Evolutionary conservation across 1,140 invertebrate species (phyloP).

Genomic region (Sycobia sp.): DNA sequence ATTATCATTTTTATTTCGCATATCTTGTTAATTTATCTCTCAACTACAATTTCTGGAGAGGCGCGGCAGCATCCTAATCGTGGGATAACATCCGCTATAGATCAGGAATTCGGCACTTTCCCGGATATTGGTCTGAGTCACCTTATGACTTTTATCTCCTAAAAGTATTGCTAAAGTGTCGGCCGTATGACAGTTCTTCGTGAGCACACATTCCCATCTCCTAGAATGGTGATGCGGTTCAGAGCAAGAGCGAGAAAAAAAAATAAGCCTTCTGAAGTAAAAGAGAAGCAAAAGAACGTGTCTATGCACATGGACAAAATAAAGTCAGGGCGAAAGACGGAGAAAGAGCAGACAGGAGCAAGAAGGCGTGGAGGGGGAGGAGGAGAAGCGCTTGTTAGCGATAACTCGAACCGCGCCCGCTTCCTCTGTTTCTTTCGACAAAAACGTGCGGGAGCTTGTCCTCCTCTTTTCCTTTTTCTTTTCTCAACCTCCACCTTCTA

Average conservation of each 20-base stretch:
- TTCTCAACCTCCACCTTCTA: no score
- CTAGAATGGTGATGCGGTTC: no score
- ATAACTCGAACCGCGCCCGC: conserved; percentile 38
- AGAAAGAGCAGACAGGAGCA: conserved; percentile 1
- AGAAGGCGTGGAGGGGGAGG: no score
- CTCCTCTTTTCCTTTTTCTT: no score
- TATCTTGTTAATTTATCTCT: conserved; percentile 14
- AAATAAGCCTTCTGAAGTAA: no score
- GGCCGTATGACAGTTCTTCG: conserved; percentile 48
- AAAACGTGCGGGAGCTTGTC: no score
- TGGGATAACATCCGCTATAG: conserved; percentile 1
- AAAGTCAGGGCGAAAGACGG: neutral
- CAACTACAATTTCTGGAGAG: conserved; percentile 29
- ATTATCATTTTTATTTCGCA: conserved; percentile 9
- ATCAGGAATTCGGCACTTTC: conserved; percentile 33
- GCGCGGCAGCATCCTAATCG: conserved; percentile 1
- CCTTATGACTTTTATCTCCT: conserved; percentile 22
- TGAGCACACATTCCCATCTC: conserved; percentile 5
- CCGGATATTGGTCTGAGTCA: conserved; percentile 40
- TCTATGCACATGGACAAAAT: no score
- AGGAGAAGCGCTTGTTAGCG: conserved; percentile 47
- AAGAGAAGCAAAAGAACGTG: no score
- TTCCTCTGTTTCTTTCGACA: conserved; percentile 18
- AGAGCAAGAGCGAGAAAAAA: no score
- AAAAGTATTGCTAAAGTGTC: conserved; percentile 51